Evolutionary conservation across 1,140 invertebrate species (phyloP).

Genomic region (Stratiolaelaps scimitus): DNA sequence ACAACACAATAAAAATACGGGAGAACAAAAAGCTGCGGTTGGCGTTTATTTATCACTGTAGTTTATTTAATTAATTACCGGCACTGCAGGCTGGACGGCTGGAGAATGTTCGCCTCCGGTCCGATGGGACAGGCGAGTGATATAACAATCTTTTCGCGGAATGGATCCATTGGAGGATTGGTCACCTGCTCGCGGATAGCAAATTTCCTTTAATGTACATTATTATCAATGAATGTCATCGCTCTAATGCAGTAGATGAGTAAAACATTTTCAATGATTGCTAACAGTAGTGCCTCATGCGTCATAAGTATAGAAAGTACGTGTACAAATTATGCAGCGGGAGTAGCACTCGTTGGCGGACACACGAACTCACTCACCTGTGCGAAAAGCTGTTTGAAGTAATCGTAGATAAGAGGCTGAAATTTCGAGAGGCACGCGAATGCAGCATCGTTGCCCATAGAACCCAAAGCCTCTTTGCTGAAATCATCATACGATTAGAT

Average conservation of each 20-base stretch:
- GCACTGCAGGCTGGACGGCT: constrained; percentile 75
- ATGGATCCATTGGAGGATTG: constrained; percentile 99
- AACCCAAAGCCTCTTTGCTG: constrained; percentile 90
- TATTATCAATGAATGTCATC: too few relatives aligned
- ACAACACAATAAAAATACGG: too few relatives aligned
- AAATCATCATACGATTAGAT: neutral
- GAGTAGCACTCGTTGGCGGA: constrained; percentile 11
- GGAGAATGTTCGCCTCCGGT: constrained; percentile 84
- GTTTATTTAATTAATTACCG: constrained; percentile 43
- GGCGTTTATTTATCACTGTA: too few relatives aligned
- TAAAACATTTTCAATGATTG: too few relatives aligned
- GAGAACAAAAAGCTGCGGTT: too few relatives aligned
- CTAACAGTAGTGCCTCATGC: too few relatives aligned
- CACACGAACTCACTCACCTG: constrained; percentile 46
- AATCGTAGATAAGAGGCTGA: constrained; percentile 86
- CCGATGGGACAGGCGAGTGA: constrained; percentile 59
- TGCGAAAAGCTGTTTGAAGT: constrained; percentile 99
- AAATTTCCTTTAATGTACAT: too few relatives aligned
- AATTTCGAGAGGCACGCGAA: constrained; percentile 87
- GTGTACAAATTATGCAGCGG: constrained; percentile 27
- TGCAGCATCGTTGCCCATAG: constrained; percentile 98
- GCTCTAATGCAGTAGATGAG: too few relatives aligned
- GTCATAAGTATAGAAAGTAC: constrained; percentile 6
- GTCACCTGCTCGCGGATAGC: constrained; percentile 59
- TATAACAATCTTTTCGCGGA: constrained; percentile 98